Conservation (phyloP, 2,113 vertebrate genomes). For the Gymnocephalus cernua region DNA sequence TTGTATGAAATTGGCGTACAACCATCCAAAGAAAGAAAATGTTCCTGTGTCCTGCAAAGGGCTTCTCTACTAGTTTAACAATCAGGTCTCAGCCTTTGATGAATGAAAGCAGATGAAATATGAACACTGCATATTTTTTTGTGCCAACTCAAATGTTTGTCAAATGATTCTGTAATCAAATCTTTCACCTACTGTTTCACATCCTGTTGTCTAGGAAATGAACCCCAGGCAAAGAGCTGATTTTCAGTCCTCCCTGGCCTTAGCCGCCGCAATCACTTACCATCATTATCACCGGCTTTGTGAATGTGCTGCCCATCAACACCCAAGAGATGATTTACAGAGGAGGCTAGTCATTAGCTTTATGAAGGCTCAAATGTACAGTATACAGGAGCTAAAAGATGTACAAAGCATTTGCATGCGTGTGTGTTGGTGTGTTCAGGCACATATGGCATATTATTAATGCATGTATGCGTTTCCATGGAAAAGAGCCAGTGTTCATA, state of each 20-base stretch:
- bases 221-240: constrained; percentile 1
- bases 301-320: not conserved
- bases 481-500: not conserved
- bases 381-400: not conserved
- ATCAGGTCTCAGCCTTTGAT: not conserved
- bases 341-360: not conserved
- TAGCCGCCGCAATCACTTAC: constrained; percentile 4
- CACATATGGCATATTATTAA: constrained; percentile 51
- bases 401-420: not conserved
- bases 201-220: constrained; percentile 2
- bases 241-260: constrained; percentile 6
- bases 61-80: not conserved
- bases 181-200: constrained; percentile 2
- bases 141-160: constrained; percentile 7
- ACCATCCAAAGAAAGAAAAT: not conserved
- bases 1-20: not conserved
- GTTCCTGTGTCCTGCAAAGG: not conserved
- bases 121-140: not conserved
- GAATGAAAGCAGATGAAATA: not conserved
- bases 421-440: constrained; percentile 2
- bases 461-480: constrained; percentile 38
- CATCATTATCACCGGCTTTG: constrained; percentile 25
- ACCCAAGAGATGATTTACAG: constrained; percentile 15
- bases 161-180: constrained; percentile 6
- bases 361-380: constrained; percentile 20